Base-by-base conservation (phyloP, 37 sponge, comb jelly and placozoan species). In the Aplysina aerophoba region DNA sequence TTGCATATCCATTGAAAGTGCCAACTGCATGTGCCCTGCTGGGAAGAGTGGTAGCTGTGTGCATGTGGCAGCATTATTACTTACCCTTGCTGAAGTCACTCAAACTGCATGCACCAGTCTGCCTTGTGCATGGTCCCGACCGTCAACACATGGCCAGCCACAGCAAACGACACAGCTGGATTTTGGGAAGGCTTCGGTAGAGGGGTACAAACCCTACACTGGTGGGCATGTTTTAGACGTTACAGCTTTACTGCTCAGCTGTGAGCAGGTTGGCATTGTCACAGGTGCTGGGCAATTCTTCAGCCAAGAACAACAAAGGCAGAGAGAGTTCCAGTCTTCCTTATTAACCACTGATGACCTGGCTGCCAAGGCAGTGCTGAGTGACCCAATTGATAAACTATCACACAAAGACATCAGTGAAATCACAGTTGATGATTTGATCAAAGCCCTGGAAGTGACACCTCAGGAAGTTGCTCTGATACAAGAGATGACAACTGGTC, bases 401-500 rank as follows among this genome's bases (percentile, higher is more conserved):
- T 44, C 50, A 11, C 20, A 24, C 15, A 44, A 84, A 25, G 33
- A 30, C 24, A 44, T 17, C 40, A 24, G 50, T 69, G 56, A 67
- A 34, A 30, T 84, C 20, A 75, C 78, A 44, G 54, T 50, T 31
- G 28, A 55, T 25, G 84, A 69, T 19, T 69, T 84, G 40, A 69
- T 44, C 31, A 28, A 67, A 30, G 54, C 84, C 20, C 50, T 84
- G 72, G 27, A 41, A 44, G 44, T 55, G 20, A 84, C 72, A 53
- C 20, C n/a, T 25, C 54, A 67, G 25, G 78, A 77, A 35, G 67
- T 84, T 20, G 54, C 55, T 13, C 31, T 84, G 41, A 65, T 84
- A 4, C 72, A 84, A 41, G 31, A 33, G 34, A 84, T 84, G 84
- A 87, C 82, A 36, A 37, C 55, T 37, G 81, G 82, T 14, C 87